Evolutionary conservation across 1,140 invertebrate species (phyloP).

Genomic region (Brachionus calyciflorus): DNA sequence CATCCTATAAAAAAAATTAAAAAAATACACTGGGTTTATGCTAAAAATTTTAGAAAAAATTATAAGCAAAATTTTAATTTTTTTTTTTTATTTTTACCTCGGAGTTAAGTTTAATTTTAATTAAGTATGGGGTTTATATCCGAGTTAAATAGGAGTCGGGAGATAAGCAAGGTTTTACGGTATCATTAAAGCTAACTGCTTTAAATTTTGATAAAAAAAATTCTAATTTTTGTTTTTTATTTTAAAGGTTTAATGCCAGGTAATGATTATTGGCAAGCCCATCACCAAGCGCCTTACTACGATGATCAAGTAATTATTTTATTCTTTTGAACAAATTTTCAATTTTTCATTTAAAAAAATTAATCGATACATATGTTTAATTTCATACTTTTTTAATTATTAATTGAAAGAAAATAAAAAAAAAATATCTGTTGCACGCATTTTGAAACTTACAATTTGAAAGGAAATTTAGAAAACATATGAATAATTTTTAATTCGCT

Average conservation of each 20-base stretch:
- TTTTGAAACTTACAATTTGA: neutral
- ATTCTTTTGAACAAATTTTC: neutral
- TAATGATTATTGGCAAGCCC: slow-evolving; percentile 31
- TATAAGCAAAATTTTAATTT: too few species aligned
- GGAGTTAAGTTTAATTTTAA: too few species aligned
- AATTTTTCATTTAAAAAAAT: neutral
- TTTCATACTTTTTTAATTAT: neutral
- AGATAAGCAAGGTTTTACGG: too few species aligned
- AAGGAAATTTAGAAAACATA: too few species aligned
- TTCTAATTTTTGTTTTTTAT: neutral
- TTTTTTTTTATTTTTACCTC: too few species aligned
- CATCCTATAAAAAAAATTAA: too few species aligned
- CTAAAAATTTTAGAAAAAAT: too few species aligned
- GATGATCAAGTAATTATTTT: slow-evolving; percentile 3
- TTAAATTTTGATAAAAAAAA: too few species aligned
- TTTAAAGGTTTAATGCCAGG: neutral
- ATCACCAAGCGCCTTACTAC: slow-evolving; percentile 17
- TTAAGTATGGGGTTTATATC: too few species aligned
- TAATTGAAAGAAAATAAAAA: neutral
- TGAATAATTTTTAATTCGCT: neutral
- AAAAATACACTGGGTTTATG: too few species aligned
- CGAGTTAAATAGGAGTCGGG: too few species aligned
- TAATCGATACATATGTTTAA: neutral
- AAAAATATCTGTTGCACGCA: neutral
- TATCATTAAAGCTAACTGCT: too few species aligned